These are phyloP conservation scores for Myripristis murdjan DNA, from an alignment of 2,797 vertebrate genomes.

Conservation along the genomic window DNA sequence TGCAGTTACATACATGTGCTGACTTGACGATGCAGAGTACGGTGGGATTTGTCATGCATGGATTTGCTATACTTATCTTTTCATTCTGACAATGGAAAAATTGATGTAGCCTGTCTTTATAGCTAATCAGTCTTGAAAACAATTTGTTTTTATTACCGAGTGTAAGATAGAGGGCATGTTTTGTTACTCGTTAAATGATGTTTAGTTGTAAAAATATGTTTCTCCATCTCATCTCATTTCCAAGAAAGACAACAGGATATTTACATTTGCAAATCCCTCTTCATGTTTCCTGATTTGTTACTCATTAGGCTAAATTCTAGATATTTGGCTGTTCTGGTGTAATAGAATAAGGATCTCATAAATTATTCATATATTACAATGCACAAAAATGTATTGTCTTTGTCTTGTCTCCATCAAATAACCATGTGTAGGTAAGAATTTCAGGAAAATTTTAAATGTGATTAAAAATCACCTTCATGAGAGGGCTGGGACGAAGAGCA, in stretches of 20 bases:
- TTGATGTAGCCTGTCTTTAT: background rate
- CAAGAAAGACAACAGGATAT: background rate
- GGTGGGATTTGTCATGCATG: conserved; percentile 27
- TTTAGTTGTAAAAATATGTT: background rate
- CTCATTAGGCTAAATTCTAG: too few species aligned
- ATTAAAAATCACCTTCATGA: background rate
- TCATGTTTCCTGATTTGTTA: too few species aligned
- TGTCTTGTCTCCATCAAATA: too few species aligned
- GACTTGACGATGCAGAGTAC: conserved; percentile 18
- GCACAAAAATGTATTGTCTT: background rate
- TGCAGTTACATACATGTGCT: conserved; percentile 41
- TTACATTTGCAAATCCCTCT: too few species aligned
- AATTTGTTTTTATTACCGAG: background rate
- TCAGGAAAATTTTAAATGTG: background rate
- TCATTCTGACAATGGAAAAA: background rate
- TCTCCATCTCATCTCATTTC: background rate
- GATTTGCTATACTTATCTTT: conserved; percentile 4
- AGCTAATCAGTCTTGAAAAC: background rate
- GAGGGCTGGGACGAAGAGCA: background rate
- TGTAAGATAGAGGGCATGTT: too few species aligned
- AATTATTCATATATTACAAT: background rate
- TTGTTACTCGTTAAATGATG: background rate
- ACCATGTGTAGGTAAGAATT: too few species aligned
- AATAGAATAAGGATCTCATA: too few species aligned
- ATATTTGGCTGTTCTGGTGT: too few species aligned